Conservation (phyloP, 2,888 invertebrate genomes). For the Phyllotreta striolata region DNA sequence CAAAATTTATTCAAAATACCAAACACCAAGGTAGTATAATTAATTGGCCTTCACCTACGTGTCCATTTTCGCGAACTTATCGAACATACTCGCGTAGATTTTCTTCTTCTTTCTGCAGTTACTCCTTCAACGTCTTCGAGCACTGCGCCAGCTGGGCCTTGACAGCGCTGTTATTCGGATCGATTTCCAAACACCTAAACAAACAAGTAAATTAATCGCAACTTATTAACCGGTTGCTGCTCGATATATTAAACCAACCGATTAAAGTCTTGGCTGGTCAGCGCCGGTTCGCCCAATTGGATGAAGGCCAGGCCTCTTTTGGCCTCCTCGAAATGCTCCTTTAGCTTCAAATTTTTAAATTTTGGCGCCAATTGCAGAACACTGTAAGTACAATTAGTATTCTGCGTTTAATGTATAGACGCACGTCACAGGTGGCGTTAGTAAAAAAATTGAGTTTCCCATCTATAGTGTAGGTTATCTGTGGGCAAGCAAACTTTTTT, state of each 20-base stretch:
- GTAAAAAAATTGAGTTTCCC: no score
- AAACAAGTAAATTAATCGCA: no score
- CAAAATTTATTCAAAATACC: no score
- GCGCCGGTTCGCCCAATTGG: slow-evolving; percentile 77
- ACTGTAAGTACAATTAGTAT: no score
- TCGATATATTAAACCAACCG: no score
- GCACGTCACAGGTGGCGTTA: no score
- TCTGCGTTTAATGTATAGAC: no score
- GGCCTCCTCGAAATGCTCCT: slow-evolving; percentile 75
- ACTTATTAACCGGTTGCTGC: no score
- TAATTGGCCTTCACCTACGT: slow-evolving; percentile 67
- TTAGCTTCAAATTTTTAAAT: slow-evolving; percentile 78
- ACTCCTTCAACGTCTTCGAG: slow-evolving; percentile 76
- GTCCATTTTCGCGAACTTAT: slow-evolving; percentile 86
- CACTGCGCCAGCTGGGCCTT: slow-evolving; percentile 77
- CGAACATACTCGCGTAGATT: slow-evolving; percentile 94
- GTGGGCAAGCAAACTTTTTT: no score
- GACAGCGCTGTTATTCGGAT: slow-evolving; percentile 89
- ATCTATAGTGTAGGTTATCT: no score
- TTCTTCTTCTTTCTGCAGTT: slow-evolving; percentile 83
- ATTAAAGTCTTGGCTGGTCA: slow-evolving; percentile 78
- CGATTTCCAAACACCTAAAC: slow-evolving; percentile 70
- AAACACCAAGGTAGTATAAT: slow-evolving; percentile 32
- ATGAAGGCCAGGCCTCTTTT: slow-evolving; percentile 82
- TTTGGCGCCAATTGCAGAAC: no score